phyloP scores from a whole-genome alignment of 1,140 invertebrate species.

The Atta cephalotes region DNA sequence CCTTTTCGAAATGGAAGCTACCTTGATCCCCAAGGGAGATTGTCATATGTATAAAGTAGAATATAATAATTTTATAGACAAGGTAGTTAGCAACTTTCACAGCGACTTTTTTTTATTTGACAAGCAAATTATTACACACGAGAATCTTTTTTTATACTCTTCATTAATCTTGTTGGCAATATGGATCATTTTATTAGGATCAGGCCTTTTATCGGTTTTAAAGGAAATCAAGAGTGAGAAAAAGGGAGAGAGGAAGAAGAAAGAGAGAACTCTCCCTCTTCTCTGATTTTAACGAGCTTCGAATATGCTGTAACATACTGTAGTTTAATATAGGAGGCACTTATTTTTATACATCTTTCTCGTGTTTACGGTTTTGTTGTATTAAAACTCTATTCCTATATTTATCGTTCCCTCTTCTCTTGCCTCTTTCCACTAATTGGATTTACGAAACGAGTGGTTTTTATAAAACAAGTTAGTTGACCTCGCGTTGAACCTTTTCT shows the following conservation, averaged over 20 bases:
- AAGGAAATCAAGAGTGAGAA: background rate
- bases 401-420: background rate
- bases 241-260: background rate
- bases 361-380: background rate
- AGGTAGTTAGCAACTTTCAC: background rate
- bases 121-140: background rate
- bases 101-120: background rate
- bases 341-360: slow-evolving; percentile 34
- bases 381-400: background rate
- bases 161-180: background rate
- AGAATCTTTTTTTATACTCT: background rate
- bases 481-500: background rate
- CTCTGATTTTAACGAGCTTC: slow-evolving; percentile 20
- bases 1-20: slow-evolving; percentile 41
- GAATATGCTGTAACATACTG: background rate
- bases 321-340: slow-evolving; percentile 1
- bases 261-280: background rate
- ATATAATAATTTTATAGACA: slow-evolving; percentile 27
- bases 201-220: slow-evolving; percentile 5
- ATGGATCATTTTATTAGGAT: background rate
- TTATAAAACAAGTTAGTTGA: slow-evolving; percentile 25
- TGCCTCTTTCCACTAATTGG: background rate
- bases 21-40: slow-evolving; percentile 3
- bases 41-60: slow-evolving; percentile 27
- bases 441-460: slow-evolving; percentile 34